phyloP scores from a whole-genome alignment of 2,888 invertebrate genomes.

The Smittia aterrima region DNA sequence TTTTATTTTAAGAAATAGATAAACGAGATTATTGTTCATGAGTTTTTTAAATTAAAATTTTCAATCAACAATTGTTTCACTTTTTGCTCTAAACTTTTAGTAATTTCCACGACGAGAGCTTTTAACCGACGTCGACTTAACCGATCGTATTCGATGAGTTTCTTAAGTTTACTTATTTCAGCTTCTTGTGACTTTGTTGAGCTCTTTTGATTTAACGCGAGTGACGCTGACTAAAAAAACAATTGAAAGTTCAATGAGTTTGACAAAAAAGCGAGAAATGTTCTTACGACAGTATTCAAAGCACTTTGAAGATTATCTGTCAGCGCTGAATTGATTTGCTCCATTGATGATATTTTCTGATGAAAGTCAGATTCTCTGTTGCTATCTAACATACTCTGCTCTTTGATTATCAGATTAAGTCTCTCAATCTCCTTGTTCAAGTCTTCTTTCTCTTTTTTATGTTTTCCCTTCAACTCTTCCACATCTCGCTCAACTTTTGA shows the following conservation, averaged over 20 bases:
- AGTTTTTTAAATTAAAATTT: neutral
- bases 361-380: too few relatives aligned
- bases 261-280: too few relatives aligned
- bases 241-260: too few relatives aligned
- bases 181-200: neutral
- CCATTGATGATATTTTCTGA: too few relatives aligned
- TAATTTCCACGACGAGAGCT: slow-evolving; percentile 1
- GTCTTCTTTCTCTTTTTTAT: slow-evolving; percentile 46
- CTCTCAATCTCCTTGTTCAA: slow-evolving; percentile 61
- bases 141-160: slow-evolving; percentile 4
- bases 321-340: too few relatives aligned
- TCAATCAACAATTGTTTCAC: slow-evolving; percentile 12
- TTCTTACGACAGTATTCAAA: too few relatives aligned
- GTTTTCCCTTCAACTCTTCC: too few relatives aligned
- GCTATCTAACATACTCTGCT: neutral
- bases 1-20: too few relatives aligned
- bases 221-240: neutral
- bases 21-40: too few relatives aligned
- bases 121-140: neutral
- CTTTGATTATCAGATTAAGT: slow-evolving; percentile 52
- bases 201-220: neutral
- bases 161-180: slow-evolving; percentile 2
- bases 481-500: too few relatives aligned
- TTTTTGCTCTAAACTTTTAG: slow-evolving; percentile 4
- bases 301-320: too few relatives aligned